Evolutionary conservation across 2,888 invertebrate species (phyloP), one percentile per base, ranked within the genome.

Genomic region (Polymixis lichenea): DNA sequence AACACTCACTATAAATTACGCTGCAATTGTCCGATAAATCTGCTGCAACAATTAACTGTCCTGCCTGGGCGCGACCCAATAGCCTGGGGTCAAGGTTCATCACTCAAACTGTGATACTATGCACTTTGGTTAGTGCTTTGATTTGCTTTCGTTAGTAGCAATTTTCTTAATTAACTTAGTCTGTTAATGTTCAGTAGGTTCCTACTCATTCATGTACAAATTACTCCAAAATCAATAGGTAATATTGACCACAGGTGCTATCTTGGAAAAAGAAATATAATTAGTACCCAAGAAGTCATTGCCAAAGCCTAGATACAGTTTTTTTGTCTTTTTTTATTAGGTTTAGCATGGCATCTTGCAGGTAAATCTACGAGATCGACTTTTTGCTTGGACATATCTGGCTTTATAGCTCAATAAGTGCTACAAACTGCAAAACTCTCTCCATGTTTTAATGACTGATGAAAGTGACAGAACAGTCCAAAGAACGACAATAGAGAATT

Each of bases 21-120:
- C 17, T 73, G 79, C 74, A 72, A 65, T 69, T 69, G 60, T 74
- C 68, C 56, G 75, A 83, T 82, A 83, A 82, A 83, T 82, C 82
- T 72, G 65, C 64, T 83, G 58, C 71, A 74, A 60, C 74, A 74
- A 83, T 78, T 66, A 74, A 83, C 74, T 71, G 62, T 32, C 60
- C 65, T 61, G 81, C 17, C 70, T 67, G 22, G 61, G 58, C 55
- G 17, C 60, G 61, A 73, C 69, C 84, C 69, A 70, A 55, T 72
- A 60, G 49, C n/a, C 13, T 17, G 62, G 25, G 80, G 71, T 80
- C 84, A 84, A 70, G 82, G 84, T 66, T 64, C 72, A 53, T 51
- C 22, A 73, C 32, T 67, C 79, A 67, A 28, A 32, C 25, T 60
- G 28, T 28, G 2, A 17, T 49, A 65, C 19, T 32, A 15, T 67